Base-by-base conservation (phyloP, 2,888 invertebrate species). In the Microplitis manilae region DNA sequence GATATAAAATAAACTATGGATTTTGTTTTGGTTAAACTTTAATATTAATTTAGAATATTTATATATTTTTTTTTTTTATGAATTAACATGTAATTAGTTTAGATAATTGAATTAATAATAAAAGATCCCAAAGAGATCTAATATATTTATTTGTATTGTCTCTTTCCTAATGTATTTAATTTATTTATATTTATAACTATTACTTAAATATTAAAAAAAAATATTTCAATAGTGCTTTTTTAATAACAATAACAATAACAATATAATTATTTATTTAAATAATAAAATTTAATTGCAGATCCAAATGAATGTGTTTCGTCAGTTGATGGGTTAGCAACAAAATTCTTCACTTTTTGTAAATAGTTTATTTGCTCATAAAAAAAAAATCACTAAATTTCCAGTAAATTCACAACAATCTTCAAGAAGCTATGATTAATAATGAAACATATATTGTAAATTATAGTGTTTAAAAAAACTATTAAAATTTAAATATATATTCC, bases 211-310 rank as follows among this genome's bases (percentile, higher is more conserved):
- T 50, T 17, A 0, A 64, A 20, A 64, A 64, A 20, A 64, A 64
- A 64, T n/a, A 20, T 64, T 17, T 8, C 6, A 64, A 64, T 5
- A 64, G 17, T n/a, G 15, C 15, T 17, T 20, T 15, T 8, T 15
- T 20, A 62, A 13, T 62, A 17, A 62, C 7, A 17, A 8, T 64
- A 15, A 68, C 7, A 15, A n/a, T n/a, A 9, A 72, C n/a, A n/a
- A 62, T 30, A 38, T 62, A 40, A 72, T 39, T 38, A 59, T 30
- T 30, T 62, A 62, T n/a, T 62, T 20, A 17, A 67, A 68, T 76
- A 71, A 68, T 41, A 79, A 79, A 75, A 81, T 38, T 82, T 86
- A 73, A 80, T 89, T 89, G 39, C 88, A 89, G 89, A 86, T 88
- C 83, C 77, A 86, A 85, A 82, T 86, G 83, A 87, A 82, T 79